Evolutionary conservation across 2,888 invertebrate genomes (phyloP), one percentile per base, ranked within the genome.

Genomic region (Pristionchus mayeri): DNA sequence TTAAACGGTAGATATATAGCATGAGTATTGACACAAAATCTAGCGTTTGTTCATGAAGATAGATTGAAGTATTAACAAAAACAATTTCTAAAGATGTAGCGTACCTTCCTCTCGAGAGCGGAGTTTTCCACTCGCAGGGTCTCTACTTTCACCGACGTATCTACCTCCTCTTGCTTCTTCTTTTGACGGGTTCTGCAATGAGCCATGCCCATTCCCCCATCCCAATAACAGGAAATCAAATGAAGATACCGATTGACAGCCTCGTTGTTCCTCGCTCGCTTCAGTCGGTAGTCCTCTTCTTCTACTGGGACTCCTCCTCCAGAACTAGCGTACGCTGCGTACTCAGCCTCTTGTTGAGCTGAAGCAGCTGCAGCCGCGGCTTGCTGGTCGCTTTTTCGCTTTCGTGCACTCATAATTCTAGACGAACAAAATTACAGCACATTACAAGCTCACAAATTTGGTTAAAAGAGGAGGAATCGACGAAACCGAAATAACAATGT

Each of bases 261-360:
- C 44, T 90, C 92, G 82, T 92, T 92, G 84, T 92, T 92, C 44
- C 90, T 85, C 50, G 88, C 87, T n/a, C 92, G 87, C 84, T 92
- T 92, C 87, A 88, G 71, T 24, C 82, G 60, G 84, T 92, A 92
- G 54, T 90, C 91, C 27, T 88, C 88, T 34, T 88, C 88, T 3
- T 86, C 87, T 0, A 85, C 86, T 3, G 7, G 16, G 24, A 24
- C 24, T 30, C 50, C 50, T 24, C 44, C 75, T n/a, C n/a, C n/a
- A n/a, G n/a, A n/a, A 9, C 44, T 44, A 44, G 44, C 44, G 7
- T 9, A 9, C 6, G 44, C 44, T 9, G 44, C 44, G 13, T 9
- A 44, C 6, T 44, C 24, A 40, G 71, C 40, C 11, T 34, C 71
- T 44, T 71, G 40, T 13, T 71, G 71, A 24, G 40, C 71, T 71